Percentiles rank a stretch among this genome's conserved stretches.
phyloP scores from a whole-genome alignment of 92 coral and sea anemone genomes.

The Zoanthus solanderi region DNA sequence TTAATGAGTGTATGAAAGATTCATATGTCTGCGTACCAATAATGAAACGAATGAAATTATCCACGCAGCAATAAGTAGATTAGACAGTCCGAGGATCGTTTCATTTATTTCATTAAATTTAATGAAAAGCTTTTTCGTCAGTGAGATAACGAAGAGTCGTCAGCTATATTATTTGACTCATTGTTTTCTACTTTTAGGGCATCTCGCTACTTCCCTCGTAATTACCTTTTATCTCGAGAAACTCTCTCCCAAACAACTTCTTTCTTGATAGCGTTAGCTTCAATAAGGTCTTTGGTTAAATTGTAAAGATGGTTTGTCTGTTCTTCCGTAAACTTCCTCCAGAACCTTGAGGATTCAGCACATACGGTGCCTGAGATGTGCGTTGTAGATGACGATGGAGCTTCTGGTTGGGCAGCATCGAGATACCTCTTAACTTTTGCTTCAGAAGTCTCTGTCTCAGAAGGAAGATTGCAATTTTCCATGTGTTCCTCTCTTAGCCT shows the following conservation, averaged over 20 bases:
- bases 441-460: constrained; percentile 31
- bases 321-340: constrained; percentile 48
- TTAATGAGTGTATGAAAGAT: constrained; percentile 23
- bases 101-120: constrained; percentile 22
- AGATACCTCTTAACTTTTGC: constrained; percentile 42
- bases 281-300: constrained; percentile 36
- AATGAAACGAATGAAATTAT: constrained; percentile 31
- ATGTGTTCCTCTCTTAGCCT: constrained; percentile 37
- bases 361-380: constrained; percentile 36
- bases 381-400: constrained; percentile 37
- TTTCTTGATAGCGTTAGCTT: constrained; percentile 29
- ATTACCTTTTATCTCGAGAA: constrained; percentile 11
- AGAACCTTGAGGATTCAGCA: constrained; percentile 52
- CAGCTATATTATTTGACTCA: not conserved
- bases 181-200: not conserved
- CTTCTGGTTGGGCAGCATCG: constrained; percentile 46
- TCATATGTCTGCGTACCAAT: constrained; percentile 6
- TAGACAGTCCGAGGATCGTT: constrained; percentile 40
- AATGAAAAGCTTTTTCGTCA: constrained; percentile 18
- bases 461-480: constrained; percentile 53
- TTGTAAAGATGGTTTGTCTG: constrained; percentile 34
- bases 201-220: constrained; percentile 34
- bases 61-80: constrained; percentile 41
- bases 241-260: constrained; percentile 49
- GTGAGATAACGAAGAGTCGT: not conserved